Base-by-base conservation (phyloP, 2,797 vertebrate genomes). In the Morelia viridis region DNA sequence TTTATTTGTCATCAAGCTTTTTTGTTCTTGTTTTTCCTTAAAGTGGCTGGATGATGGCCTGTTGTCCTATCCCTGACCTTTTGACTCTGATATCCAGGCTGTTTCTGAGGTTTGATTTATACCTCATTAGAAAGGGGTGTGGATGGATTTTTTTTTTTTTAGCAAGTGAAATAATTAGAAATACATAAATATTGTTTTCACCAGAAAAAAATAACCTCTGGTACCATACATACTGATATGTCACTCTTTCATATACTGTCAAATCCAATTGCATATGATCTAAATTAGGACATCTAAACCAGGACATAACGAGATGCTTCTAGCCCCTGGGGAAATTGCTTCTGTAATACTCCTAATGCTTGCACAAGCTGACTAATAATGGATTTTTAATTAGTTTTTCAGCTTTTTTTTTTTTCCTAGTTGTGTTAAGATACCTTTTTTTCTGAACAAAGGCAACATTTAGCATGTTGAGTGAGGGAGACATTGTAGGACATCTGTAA, bases 371-470 rank as follows among this genome's bases (percentile, higher is more conserved):
- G 53, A 50, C 12, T 92, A 68, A 91, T 62, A 0, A 0, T 58
- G 5, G 12, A 12, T 65, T 89, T 89, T 84, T 2, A 88, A 53
- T 76, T 19, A 53, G 19, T 9, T 91, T n/a, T 28, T 68, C 76
- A 53, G 19, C 92, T 56, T 61, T 60, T 94, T 56, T 61, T 60
- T 94, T 90, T 62, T 4, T 5, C 64, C 9, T 50, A 0, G 28
- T 88, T 93, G 12, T 0, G 0, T 56, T 68, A 56, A 96, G 46
- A 31, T 91, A 5, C 31, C 56, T 71, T 87, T 71, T 71, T 46
- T 89, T 53, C 19, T 91, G 50, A 89, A 86, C 10, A 64, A 92
- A 90, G 92, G 88, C 61, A 53, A n/a, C 62, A 53, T 85, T 83
- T n/a, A 35, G 11, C 0, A 1, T n/a, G 11, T 57, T 80, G 88